Percentiles rank a stretch among this genome's conserved stretches.
Conservation (phyloP, 2,113 vertebrate species). For the Neolamprologus sp. region DNA sequence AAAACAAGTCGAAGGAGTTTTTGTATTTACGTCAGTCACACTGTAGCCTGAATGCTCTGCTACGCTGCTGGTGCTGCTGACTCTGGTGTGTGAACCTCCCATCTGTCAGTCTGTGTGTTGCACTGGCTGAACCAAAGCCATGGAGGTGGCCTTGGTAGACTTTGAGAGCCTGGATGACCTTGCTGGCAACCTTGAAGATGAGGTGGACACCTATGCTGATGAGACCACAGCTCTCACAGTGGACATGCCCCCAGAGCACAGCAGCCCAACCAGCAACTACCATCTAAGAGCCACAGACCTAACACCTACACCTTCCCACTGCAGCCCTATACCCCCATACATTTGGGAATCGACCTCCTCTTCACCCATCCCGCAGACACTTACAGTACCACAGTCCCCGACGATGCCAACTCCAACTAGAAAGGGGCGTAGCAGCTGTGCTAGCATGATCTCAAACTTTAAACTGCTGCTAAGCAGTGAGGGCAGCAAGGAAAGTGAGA, state of each 20-base stretch:
- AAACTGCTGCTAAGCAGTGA: slow-evolving; percentile 78
- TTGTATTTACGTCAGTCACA: background rate
- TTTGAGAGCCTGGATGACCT: slow-evolving; percentile 81
- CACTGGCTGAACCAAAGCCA: slow-evolving; percentile 68
- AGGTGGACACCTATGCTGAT: slow-evolving; percentile 70
- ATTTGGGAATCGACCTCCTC: slow-evolving; percentile 49
- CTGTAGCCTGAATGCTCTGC: background rate
- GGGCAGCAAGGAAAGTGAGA: slow-evolving; percentile 75
- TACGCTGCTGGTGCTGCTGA: background rate
- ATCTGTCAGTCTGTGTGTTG: background rate
- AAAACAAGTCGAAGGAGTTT: background rate
- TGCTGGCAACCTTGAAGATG: slow-evolving; percentile 51
- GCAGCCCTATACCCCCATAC: slow-evolving; percentile 17
- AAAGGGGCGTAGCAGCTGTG: slow-evolving; percentile 68
- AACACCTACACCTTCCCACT: background rate
- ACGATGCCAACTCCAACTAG: slow-evolving; percentile 14
- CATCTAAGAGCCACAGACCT: background rate
- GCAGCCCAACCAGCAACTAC: slow-evolving; percentile 15
- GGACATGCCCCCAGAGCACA: slow-evolving; percentile 49
- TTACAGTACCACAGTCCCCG: slow-evolving; percentile 47
- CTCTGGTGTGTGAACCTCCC: background rate
- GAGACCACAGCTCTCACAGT: slow-evolving; percentile 61
- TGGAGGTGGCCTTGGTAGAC: slow-evolving; percentile 88
- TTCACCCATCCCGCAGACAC: background rate
- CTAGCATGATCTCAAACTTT: slow-evolving; percentile 84